phyloP scores from a whole-genome alignment of 2,113 vertebrate species.

The Trichechus manatus region DNA sequence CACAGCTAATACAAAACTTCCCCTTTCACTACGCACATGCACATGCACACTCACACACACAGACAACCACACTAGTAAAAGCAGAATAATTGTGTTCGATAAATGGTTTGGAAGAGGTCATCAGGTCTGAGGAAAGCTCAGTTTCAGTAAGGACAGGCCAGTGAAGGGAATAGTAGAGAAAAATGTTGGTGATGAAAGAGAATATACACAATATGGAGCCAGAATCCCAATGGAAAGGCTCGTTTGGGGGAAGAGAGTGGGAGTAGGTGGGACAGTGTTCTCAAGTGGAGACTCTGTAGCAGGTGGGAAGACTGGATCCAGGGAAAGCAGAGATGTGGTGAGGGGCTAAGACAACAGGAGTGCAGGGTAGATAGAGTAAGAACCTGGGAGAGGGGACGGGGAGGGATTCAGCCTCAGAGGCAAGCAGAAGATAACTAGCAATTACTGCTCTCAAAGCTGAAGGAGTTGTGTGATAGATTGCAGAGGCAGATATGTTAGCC shows the following conservation, averaged over 20 bases:
- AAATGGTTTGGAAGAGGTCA: neutral
- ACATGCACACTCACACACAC: neutral
- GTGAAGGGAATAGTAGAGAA: neutral
- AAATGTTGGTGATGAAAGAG: neutral
- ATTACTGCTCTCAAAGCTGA: neutral
- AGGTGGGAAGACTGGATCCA: neutral
- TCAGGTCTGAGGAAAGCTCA: neutral
- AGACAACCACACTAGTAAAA: neutral
- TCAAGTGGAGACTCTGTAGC: neutral
- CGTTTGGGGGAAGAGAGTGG: neutral
- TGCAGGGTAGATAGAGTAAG: neutral
- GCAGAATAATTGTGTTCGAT: neutral
- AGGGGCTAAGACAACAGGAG: neutral
- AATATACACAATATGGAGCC: neutral
- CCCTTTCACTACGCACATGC: neutral
- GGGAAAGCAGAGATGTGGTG: neutral
- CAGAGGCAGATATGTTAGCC: neutral
- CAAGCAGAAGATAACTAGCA: neutral
- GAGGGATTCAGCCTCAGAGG: neutral
- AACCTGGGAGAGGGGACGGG: neutral
- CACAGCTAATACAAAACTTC: neutral
- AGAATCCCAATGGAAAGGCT: neutral
- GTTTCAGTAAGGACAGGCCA: neutral
- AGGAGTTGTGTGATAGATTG: neutral
- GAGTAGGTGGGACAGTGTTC: neutral